Conservation (phyloP, 2,888 invertebrate genomes). For the Platycheirus albimanus region DNA sequence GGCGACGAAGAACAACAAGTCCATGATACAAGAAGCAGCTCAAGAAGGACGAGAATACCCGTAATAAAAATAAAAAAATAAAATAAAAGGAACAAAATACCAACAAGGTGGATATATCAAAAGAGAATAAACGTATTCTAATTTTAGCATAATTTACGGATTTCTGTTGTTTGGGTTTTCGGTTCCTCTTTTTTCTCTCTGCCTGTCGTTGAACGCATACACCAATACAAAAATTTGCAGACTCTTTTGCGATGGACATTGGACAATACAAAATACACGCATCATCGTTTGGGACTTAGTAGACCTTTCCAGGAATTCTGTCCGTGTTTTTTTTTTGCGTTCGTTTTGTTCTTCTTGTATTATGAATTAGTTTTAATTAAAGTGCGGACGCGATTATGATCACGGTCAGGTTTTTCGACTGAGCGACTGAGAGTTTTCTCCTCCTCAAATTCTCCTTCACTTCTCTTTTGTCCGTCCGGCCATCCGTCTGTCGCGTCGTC, state of each 20-base stretch:
- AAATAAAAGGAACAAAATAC: slow-evolving; percentile 39
- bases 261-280: slow-evolving; percentile 39
- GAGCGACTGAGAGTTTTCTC: slow-evolving; percentile 45
- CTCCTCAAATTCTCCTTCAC: slow-evolving; percentile 14
- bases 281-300: slow-evolving; percentile 44
- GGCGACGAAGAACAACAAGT: slow-evolving; percentile 40
- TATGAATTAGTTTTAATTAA: slow-evolving; percentile 75
- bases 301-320: slow-evolving; percentile 69
- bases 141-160: slow-evolving; percentile 74
- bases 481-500: background rate
- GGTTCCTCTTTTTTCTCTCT: slow-evolving; percentile 34
- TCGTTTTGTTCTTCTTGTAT: slow-evolving; percentile 35
- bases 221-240: background rate
- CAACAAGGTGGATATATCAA: slow-evolving; percentile 45
- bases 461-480: background rate
- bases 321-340: slow-evolving; percentile 19
- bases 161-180: slow-evolving; percentile 70
- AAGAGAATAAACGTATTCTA: slow-evolving; percentile 68
- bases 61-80: slow-evolving; percentile 1
- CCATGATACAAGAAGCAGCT: slow-evolving; percentile 12
- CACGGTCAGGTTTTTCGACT: slow-evolving; percentile 60
- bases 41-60: background rate
- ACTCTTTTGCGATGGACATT: slow-evolving; percentile 8
- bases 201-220: no score
- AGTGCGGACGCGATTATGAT: slow-evolving; percentile 73